Base-by-base conservation (phyloP, 2,113 vertebrate species). In the Antidorcas marsupialis region DNA sequence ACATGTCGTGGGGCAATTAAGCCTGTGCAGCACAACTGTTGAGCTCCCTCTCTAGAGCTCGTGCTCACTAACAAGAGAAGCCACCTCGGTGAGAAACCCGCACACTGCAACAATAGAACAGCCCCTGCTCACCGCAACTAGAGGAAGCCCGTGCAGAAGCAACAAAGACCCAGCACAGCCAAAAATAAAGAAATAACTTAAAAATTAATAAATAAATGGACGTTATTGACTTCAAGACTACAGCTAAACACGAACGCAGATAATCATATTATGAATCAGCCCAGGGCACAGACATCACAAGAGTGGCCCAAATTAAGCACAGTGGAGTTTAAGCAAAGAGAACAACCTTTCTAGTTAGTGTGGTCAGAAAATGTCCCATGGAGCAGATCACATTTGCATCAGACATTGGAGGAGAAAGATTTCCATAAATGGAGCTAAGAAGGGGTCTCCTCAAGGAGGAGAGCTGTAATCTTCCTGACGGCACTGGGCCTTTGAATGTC, bases 341-440 rank as follows among this genome's bases (percentile, higher is more conserved):
- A 43, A 84, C 15, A 53, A 30, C 8, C 8, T 16, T 59, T 39
- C 53, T 16, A 52, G 21, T 78, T 47, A 81, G 11, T 33, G 16
- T 52, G 60, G 25, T 50, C 36, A 15, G 15, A 55, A 67, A 64
- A 55, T 13, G 19, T n/a, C 33, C 62, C 21, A 17, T 19, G 30
- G 43, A 27, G 12, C 28, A 55, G 45, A 8, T 23, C 52, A 28
- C 19, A 52, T 55, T n/a, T 47, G 25, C 23, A 53, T 16, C 50
- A 33, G 43, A 17, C 57, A 47, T 60, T 45, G 50, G 16, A 74
- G 82, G 33, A 93, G 28, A 95, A 81, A 85, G 45, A 81, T 74
- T 52, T 74, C 64, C 60, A 14, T 27, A 59, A 64, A 83, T 7
- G 67, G 60, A 62, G 21, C 3, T 81, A 23, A 64, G 7, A 53